Evolutionary conservation across 2,888 invertebrate genomes (phyloP), one percentile per base, ranked within the genome.

Genomic region (Erebia aethiops): DNA sequence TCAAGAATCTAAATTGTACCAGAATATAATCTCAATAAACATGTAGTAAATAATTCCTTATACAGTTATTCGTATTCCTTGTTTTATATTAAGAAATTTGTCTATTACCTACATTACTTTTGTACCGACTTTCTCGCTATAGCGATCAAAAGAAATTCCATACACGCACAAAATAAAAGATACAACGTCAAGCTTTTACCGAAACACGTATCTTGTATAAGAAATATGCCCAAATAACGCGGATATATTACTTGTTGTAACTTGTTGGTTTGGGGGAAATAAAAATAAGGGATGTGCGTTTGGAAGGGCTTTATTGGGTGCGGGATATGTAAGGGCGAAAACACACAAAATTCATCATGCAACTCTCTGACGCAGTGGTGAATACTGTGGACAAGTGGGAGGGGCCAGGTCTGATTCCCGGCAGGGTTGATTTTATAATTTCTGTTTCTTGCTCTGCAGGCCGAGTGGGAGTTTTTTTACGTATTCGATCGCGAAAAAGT

Each of bases 261-360:
- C 65, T 69, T 67, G 57, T 54, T 61, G 62, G 56, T 71, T 73
- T 66, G 21, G 35, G 52, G 66, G 68, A 18, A 41, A 69, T 71
- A 71, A 71, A 71, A 69, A 73, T 73, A 71, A 73, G 65, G 61
- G 68, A 70, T 73, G 67, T 60, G 70, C 68, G 16, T 65, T 57
- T 57, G 18, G 43, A 16, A 65, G 56, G 52, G 61, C 57, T 71
- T 66, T 73, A 71, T 71, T 21, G 65, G 14, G 57, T 13, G 43
- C 51, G 11, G 62, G 68, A 7, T 41, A 54, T 7, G 18, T 66
- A 14, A 56, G 35, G 35, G 35, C 35, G 35, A 7, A 35, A 35
- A 26, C 26, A 26, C 26, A 43, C 9, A 43, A 11, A 43, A 43
- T 43, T 1, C 43, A 11, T 1, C 0, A 11, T 10, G 46, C 35